Percentiles rank a stretch among this genome's conserved stretches.
Conservation (phyloP, 2,888 invertebrate genomes). For the Zeuzera pyrina region DNA sequence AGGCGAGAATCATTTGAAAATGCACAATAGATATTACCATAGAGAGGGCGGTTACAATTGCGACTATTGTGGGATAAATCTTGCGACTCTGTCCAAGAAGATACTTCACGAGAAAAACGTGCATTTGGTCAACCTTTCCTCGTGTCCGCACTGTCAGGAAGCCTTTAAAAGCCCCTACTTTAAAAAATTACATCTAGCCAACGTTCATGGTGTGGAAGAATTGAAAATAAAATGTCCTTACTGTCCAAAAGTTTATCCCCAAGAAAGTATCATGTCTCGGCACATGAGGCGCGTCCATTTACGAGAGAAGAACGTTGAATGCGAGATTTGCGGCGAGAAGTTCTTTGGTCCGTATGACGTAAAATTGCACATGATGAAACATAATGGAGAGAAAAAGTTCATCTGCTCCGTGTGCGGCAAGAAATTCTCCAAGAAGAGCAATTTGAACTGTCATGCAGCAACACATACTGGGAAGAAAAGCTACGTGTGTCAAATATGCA, state of each 20-base stretch:
- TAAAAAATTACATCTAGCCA: slow-evolving; percentile 55
- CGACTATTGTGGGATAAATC: slow-evolving; percentile 60
- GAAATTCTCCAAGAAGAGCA: slow-evolving; percentile 74
- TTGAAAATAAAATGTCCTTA: slow-evolving; percentile 59
- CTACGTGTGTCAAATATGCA: slow-evolving; percentile 64
- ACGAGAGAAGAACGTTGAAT: slow-evolving; percentile 57
- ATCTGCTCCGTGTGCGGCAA: slow-evolving; percentile 74
- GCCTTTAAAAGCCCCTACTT: slow-evolving; percentile 60
- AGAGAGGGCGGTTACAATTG: slow-evolving; percentile 57
- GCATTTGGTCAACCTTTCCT: slow-evolving; percentile 46
- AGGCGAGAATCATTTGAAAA: slow-evolving; percentile 60
- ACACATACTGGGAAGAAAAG: slow-evolving; percentile 72
- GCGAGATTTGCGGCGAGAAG: slow-evolving; percentile 56
- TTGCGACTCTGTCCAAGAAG: slow-evolving; percentile 56
- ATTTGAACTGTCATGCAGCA: slow-evolving; percentile 71
- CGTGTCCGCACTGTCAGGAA: slow-evolving; percentile 55
- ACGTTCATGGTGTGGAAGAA: slow-evolving; percentile 56
- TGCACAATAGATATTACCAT: slow-evolving; percentile 63
- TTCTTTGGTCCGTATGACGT: slow-evolving; percentile 60
- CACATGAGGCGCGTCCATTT: slow-evolving; percentile 75
- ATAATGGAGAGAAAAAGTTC: slow-evolving; percentile 69
- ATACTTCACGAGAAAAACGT: slow-evolving; percentile 59
- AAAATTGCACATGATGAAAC: slow-evolving; percentile 65
- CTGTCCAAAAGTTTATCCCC: slow-evolving; percentile 61
- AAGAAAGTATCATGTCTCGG: slow-evolving; percentile 72